phyloP scores from a whole-genome alignment of 2,888 invertebrate genomes.

The Cactoblastis cactorum region DNA sequence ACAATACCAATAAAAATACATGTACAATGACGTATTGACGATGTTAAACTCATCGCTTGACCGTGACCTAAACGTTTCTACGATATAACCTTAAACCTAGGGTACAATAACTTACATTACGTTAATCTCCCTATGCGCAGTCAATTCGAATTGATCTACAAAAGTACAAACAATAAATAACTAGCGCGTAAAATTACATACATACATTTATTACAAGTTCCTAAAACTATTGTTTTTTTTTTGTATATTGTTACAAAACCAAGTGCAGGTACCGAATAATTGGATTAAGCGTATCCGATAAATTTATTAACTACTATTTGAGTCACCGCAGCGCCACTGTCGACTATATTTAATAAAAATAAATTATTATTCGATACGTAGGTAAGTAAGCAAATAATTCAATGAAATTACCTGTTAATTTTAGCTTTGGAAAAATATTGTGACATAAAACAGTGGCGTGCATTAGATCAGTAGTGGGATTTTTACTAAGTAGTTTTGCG shows the following conservation, averaged over 20 bases:
- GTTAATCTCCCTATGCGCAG: conserved; percentile 71
- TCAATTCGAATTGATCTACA: conserved; percentile 70
- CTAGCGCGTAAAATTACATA: conserved; percentile 55
- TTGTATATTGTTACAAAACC: conserved; percentile 65
- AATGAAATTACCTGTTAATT: not conserved
- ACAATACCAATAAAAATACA: conserved; percentile 15
- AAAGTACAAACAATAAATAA: conserved; percentile 65
- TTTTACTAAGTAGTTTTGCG: not conserved
- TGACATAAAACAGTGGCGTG: conserved; percentile 4
- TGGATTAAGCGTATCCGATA: conserved; percentile 67
- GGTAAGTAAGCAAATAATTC: not conserved
- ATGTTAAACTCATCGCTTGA: conserved; percentile 24
- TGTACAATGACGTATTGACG: conserved; percentile 35
- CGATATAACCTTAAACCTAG: conserved; percentile 51
- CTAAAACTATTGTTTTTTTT: conserved; percentile 56
- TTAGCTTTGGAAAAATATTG: not conserved
- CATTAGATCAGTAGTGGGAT: not conserved
- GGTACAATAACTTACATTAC: conserved; percentile 62
- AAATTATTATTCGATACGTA: not conserved
- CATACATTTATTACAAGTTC: conserved; percentile 52
- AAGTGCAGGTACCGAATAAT: conserved; percentile 68
- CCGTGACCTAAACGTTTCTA: conserved; percentile 24
- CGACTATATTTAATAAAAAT: not conserved
- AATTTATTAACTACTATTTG: conserved; percentile 23
- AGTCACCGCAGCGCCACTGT: conserved; percentile 17